A percentile compares a stretch with the other conserved stretches of the same genome.
Conservation (phyloP, 2,113 vertebrate species). For the Saimiri boliviensis region DNA sequence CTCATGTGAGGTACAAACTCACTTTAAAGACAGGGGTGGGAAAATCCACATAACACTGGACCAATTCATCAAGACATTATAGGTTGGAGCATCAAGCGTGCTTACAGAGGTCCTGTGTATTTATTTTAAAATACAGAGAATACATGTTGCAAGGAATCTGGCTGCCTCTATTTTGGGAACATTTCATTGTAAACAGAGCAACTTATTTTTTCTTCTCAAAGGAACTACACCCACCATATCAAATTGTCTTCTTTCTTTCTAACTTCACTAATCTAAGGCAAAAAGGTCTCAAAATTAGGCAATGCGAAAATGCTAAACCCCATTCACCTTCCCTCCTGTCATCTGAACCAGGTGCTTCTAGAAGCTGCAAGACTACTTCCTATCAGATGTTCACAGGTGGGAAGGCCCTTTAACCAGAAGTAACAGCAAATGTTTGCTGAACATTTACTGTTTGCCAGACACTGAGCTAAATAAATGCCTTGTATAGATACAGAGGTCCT, state of each 20-base stretch:
- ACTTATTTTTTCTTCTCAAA: slow-evolving; percentile 13
- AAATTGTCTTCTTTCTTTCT: neutral
- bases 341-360: neutral
- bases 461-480: no score
- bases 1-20: neutral
- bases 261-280: slow-evolving; percentile 19
- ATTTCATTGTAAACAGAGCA: slow-evolving; percentile 17
- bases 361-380: neutral
- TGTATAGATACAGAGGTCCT: neutral
- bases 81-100: neutral
- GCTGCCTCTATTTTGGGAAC: slow-evolving; percentile 23
- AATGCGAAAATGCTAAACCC: neutral
- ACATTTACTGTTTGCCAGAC: neutral
- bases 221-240: slow-evolving; percentile 44
- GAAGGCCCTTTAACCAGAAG: neutral
- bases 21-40: neutral
- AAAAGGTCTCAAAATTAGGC: neutral
- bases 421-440: neutral
- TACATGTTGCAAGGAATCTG: slow-evolving; percentile 27
- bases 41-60: neutral
- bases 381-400: neutral
- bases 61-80: neutral
- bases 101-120: neutral
- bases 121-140: slow-evolving; percentile 40
- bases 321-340: neutral